A percentile compares a stretch with the other conserved stretches of the same genome.
Conservation (phyloP, 2,797 vertebrate species). For the Astyanax mexicanus region DNA sequence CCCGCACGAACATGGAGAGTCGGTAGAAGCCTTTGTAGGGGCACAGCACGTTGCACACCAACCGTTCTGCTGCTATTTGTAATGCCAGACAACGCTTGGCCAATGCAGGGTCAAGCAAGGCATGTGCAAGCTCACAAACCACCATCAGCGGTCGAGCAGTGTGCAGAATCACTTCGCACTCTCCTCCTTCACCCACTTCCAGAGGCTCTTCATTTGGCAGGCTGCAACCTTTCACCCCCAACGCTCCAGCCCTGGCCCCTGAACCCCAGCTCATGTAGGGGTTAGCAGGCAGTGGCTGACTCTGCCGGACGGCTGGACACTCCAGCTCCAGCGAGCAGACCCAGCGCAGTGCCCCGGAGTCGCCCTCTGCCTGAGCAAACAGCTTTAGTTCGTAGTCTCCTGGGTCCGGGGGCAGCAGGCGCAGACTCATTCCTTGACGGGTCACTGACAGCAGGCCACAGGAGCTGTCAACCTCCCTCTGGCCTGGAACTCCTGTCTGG, state of each 20-base stretch:
- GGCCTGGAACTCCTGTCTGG: constrained; percentile 45
- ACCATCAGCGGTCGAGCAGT: constrained; percentile 76
- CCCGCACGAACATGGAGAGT: constrained; percentile 80
- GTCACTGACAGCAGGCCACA: constrained; percentile 76
- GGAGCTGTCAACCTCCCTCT: constrained; percentile 61
- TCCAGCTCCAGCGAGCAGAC: constrained; percentile 84
- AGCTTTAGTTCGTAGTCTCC: constrained; percentile 82
- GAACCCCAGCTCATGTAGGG: constrained; percentile 84
- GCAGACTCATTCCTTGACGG: constrained; percentile 75
- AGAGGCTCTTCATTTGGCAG: constrained; percentile 65
- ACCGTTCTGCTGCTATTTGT: constrained; percentile 75
- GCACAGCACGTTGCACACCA: constrained; percentile 79
- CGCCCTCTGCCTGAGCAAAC: constrained; percentile 72
- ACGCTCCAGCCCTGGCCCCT: constrained; percentile 62
- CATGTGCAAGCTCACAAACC: constrained; percentile 75
- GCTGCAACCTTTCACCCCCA: constrained; percentile 74
- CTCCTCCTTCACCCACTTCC: constrained; percentile 63
- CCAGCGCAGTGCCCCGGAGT: constrained; percentile 72
- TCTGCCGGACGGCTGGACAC: constrained; percentile 64
- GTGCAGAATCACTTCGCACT: constrained; percentile 70
- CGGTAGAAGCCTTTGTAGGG: constrained; percentile 78
- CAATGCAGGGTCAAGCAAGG: constrained; percentile 63
- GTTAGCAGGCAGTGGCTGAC: constrained; percentile 78
- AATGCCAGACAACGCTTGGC: constrained; percentile 79
- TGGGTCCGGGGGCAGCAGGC: constrained; percentile 72